Conservation (phyloP, 2,888 invertebrate genomes). For the Eupeodes luniger region DNA sequence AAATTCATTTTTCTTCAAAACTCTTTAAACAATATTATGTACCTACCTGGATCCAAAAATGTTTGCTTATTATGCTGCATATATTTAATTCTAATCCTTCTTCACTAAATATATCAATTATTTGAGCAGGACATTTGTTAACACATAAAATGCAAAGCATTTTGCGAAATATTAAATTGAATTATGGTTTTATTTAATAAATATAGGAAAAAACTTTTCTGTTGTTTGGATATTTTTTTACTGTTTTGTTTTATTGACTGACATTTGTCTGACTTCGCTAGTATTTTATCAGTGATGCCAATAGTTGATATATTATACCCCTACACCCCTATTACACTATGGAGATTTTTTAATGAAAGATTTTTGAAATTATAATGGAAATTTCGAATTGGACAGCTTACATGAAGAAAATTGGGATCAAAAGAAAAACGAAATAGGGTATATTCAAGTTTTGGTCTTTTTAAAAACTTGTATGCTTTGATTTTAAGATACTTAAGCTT, state of each 20-base stretch:
- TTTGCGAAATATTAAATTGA: conserved; percentile 2
- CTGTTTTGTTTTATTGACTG: conserved; percentile 1
- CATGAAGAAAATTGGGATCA: too few relatives aligned
- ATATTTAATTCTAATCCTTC: conserved; percentile 77
- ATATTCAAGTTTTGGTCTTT: too few relatives aligned
- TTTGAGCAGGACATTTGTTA: conserved; percentile 65
- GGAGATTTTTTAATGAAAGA: too few relatives aligned
- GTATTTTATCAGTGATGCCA: too few relatives aligned
- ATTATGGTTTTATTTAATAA: neutral
- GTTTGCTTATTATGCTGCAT: conserved; percentile 78
- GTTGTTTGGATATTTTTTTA: conserved; percentile 28
- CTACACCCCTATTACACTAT: too few relatives aligned
- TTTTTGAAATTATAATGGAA: too few relatives aligned
- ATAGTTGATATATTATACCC: too few relatives aligned
- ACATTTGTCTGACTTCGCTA: neutral
- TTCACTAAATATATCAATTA: conserved; percentile 76
- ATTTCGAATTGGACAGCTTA: too few relatives aligned
- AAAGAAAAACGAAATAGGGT: too few relatives aligned
- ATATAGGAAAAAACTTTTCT: conserved; percentile 9
- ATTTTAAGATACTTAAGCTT: too few relatives aligned
- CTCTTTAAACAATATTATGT: neutral
- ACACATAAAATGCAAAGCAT: conserved; percentile 80
- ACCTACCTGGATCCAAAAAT: conserved; percentile 78
- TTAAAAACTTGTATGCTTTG: too few relatives aligned
- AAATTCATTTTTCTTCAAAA: neutral